Percentiles rank a stretch among this genome's conserved stretches.
Conservation (phyloP, 2,113 vertebrate species). For the Herpailurus yagouaroundi region DNA sequence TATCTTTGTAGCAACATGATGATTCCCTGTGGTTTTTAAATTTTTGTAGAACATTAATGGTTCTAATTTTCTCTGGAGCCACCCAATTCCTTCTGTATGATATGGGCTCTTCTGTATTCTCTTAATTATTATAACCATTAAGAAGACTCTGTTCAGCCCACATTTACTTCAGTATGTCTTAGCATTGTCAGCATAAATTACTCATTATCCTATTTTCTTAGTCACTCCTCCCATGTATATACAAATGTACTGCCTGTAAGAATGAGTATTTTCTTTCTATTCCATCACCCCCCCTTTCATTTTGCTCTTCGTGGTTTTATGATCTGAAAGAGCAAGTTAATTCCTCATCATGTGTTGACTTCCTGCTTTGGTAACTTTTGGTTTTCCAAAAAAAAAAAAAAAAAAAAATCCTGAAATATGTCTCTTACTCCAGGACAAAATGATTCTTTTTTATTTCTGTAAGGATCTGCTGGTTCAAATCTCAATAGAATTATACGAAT, state of each 20-base stretch:
- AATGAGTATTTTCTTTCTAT: constrained; percentile 25
- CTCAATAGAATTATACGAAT: neutral
- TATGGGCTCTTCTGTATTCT: neutral
- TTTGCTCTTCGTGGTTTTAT: neutral
- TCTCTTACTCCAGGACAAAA: neutral
- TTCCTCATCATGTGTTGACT: neutral
- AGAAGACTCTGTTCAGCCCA: constrained; percentile 4
- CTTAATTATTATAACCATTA: neutral
- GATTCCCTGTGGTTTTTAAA: neutral
- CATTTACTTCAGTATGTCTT: neutral
- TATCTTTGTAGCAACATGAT: neutral
- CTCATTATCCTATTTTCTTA: constrained; percentile 47
- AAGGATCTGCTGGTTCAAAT: neutral
- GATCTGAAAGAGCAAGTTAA: neutral
- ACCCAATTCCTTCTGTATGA: neutral
- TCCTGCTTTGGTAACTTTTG: neutral
- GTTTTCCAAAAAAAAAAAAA: neutral
- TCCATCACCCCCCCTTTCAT: neutral
- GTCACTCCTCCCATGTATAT: constrained; percentile 43
- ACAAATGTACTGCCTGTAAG: constrained; percentile 2
- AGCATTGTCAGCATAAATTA: constrained; percentile 18
- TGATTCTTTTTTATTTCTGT: neutral
- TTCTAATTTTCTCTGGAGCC: neutral
- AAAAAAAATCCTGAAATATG: neutral
- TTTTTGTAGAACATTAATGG: neutral